Percentiles rank a stretch among this genome's conserved stretches.
Conservation (phyloP, 2,113 vertebrate genomes). For the Alexandromys fortis region DNA sequence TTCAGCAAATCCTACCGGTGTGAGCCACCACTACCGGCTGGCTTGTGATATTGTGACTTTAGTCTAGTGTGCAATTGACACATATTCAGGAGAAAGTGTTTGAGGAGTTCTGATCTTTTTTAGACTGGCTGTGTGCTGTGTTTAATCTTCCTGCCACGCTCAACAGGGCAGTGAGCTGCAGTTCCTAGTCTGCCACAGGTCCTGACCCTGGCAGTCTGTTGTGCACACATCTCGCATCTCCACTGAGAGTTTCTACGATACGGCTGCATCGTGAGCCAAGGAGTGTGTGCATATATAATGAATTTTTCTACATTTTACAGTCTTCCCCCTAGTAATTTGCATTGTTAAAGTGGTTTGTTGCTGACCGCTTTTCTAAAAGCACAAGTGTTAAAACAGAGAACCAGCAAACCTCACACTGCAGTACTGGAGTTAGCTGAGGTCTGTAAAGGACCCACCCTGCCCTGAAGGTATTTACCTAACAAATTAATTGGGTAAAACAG, state of each 20-base stretch:
- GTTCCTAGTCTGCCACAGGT: background rate
- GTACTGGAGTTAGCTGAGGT: background rate
- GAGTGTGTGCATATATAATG: background rate
- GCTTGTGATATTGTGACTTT: background rate
- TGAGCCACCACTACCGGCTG: no score
- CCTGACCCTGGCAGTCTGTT: background rate
- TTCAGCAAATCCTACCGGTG: no score
- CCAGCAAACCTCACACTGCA: background rate
- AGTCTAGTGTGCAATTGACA: background rate
- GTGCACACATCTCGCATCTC: no score
- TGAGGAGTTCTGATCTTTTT: background rate
- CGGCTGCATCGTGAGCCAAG: background rate
- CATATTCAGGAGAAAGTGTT: background rate
- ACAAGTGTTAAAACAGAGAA: slow-evolving; percentile 1
- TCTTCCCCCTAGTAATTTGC: slow-evolving; percentile 27
- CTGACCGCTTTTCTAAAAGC: background rate
- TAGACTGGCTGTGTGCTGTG: background rate
- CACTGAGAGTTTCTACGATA: background rate
- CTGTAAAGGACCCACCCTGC: background rate
- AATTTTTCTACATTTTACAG: background rate
- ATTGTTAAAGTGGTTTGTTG: background rate
- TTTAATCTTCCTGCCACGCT: background rate
- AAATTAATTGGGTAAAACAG: background rate
- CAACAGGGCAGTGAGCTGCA: background rate
- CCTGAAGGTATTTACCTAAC: background rate